Evolutionary conservation across 1,140 invertebrate species (phyloP), one percentile per base, ranked within the genome.

Genomic region (Ephestia elutella): DNA sequence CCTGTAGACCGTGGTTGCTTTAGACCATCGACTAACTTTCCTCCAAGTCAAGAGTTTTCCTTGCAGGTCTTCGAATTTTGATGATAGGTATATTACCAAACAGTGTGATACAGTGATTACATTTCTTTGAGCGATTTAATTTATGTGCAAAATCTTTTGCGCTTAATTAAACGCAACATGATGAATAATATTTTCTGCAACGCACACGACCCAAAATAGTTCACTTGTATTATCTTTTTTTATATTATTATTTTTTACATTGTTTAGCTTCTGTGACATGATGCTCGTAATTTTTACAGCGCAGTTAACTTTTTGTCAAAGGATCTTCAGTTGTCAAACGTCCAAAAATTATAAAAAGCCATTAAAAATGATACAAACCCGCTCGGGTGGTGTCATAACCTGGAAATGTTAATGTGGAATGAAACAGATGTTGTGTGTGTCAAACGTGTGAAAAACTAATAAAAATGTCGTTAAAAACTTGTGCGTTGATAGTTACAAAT

Each of bases 261-360:
- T 70, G 35, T 56, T 44, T 44, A 44, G 38, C 38, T 44, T 15
- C 68, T 84, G 80, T 85, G 84, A 85, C 84, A 85, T 60, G 65
- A 48, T 56, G 74, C 59, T 76, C 80, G 78, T 82, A 78, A 70
- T 60, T 70, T 87, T 86, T 87, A 87, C 73, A 72, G 70, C 75
- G 71, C 70, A 63, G 75, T 86, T 75, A 84, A 86, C 72, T 82
- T 86, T 84, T 86, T 84, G 81, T 86, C 78, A 84, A 84, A 84
- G 81, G 57, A 78, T 75, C 78, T 61, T 75, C 61, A 17, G 20
- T 58, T 67, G 63, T 60, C 60, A 64, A 58, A 59, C 62, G 53
- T 60, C 59, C 59, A 67, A 64, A 44, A 61, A 38, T 55, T 32
- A 32, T 18, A 32, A 55, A 55, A 20, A 51, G 8, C 19, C 28